phyloP scores from a whole-genome alignment of 2,113 vertebrate species.

The Willisornis vidua region DNA sequence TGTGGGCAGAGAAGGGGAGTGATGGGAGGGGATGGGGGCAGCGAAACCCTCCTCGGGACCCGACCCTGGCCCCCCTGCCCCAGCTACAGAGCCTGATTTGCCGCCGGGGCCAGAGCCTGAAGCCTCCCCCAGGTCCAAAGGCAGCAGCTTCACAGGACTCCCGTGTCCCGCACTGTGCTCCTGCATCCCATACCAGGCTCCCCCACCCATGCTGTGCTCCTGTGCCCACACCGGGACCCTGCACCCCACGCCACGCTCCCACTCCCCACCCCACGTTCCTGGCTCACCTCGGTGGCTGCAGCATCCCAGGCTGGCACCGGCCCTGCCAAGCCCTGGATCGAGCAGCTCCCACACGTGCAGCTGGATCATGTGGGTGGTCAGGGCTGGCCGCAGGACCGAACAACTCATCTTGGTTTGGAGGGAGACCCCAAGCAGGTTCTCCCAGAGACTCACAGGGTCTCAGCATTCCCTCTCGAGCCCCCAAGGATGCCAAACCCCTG shows the following conservation, averaged over 20 bases:
- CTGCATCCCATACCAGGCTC: background rate
- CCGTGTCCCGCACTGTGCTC: accelerated
- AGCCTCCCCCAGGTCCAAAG: background rate
- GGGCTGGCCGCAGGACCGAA: background rate
- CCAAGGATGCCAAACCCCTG: background rate
- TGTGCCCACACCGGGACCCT: background rate
- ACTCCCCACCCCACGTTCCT: background rate
- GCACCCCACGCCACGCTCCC: background rate
- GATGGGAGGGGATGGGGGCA: background rate
- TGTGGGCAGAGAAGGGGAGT: background rate
- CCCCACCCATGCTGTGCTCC: accelerated
- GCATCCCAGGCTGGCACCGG: background rate
- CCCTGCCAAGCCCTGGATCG: accelerated
- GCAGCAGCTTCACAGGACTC: background rate
- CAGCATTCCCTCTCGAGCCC: background rate
- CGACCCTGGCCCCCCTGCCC: background rate
- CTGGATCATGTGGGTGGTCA: background rate
- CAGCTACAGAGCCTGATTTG: background rate
- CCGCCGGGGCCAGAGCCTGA: accelerated
- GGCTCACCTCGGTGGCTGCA: accelerated
- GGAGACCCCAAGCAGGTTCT: background rate
- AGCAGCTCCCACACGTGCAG: accelerated
- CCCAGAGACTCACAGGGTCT: background rate
- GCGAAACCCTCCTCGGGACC: background rate
- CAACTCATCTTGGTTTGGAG: background rate